Conservation (phyloP, 2,888 invertebrate species). For the Cheilosia grossa region DNA sequence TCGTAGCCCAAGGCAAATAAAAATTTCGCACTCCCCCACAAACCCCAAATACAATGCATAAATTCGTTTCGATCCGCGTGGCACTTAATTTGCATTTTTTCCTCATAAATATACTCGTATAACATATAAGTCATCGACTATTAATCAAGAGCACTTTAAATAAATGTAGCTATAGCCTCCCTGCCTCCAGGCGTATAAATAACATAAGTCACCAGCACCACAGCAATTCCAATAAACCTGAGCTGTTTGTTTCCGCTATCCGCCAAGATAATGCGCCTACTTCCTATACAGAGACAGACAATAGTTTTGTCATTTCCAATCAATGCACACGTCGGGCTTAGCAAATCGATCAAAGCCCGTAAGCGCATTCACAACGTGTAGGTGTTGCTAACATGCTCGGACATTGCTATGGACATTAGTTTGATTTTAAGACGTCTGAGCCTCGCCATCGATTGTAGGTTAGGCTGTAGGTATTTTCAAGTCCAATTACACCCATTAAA, state of each 20-base stretch:
- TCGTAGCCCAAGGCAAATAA: no score
- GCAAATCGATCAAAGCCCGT: slow-evolving; percentile 47
- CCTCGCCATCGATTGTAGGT: slow-evolving; percentile 22
- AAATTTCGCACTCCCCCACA: no score
- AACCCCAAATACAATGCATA: no score
- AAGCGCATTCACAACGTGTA: slow-evolving; percentile 43
- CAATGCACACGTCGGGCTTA: slow-evolving; percentile 39
- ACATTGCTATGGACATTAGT: slow-evolving; percentile 8
- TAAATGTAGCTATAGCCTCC: slow-evolving; percentile 9
- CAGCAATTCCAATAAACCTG: slow-evolving; percentile 34
- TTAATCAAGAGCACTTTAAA: slow-evolving; percentile 26
- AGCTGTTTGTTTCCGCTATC: slow-evolving; percentile 41
- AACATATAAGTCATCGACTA: background rate
- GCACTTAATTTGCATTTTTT: background rate
- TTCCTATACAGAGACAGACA: slow-evolving; percentile 24
- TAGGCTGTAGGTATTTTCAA: slow-evolving; percentile 25
- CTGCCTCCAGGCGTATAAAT: slow-evolving; percentile 20
- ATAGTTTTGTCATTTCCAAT: slow-evolving; percentile 49
- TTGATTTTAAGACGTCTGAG: background rate
- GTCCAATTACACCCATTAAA: slow-evolving; percentile 53
- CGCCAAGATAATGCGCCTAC: slow-evolving; percentile 20
- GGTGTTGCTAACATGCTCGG: slow-evolving; percentile 60
- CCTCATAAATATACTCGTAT: slow-evolving; percentile 4
- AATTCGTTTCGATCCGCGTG: background rate
- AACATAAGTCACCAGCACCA: slow-evolving; percentile 6